phyloP scores from a whole-genome alignment of 2,888 invertebrate genomes.

The Scotopteryx bipunctaria region DNA sequence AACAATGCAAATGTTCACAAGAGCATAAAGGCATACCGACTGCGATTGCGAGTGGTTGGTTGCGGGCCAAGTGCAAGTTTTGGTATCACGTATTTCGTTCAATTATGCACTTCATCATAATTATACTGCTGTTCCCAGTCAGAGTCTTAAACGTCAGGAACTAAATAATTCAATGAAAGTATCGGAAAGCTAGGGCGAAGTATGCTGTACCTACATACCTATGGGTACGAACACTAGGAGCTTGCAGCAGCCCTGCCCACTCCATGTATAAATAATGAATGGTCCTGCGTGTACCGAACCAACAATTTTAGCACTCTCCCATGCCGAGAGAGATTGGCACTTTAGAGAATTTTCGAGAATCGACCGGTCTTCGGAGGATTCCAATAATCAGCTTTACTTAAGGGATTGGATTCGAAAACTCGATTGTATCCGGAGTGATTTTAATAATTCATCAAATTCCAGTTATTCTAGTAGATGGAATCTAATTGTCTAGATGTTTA shows the following conservation, averaged over 20 bases:
- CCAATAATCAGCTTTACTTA: slow-evolving; percentile 81
- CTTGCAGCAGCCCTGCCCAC: slow-evolving; percentile 33
- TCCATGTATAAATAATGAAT: slow-evolving; percentile 70
- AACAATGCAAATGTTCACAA: too few species aligned
- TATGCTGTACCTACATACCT: slow-evolving; percentile 39
- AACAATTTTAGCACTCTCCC: slow-evolving; percentile 64
- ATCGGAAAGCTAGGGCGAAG: slow-evolving; percentile 46
- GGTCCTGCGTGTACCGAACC: slow-evolving; percentile 61
- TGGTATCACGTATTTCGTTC: too few species aligned
- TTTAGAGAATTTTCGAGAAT: slow-evolving; percentile 71
- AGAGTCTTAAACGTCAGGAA: slow-evolving; percentile 66
- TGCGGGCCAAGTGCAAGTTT: too few species aligned
- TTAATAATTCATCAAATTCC: slow-evolving; percentile 78
- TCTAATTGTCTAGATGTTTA: slow-evolving; percentile 57
- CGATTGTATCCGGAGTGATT: slow-evolving; percentile 77
- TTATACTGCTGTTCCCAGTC: too few species aligned
- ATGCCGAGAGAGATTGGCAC: slow-evolving; percentile 72
- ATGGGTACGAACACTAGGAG: slow-evolving; percentile 29
- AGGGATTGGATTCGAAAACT: slow-evolving; percentile 79
- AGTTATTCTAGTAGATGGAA: slow-evolving; percentile 56
- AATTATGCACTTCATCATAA: too few species aligned
- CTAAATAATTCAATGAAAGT: slow-evolving; percentile 65
- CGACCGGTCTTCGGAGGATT: slow-evolving; percentile 64
- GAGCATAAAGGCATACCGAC: too few species aligned
- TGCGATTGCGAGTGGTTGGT: too few species aligned